Base-by-base conservation (phyloP, 2,888 invertebrate species). In the Erynnis tages region DNA sequence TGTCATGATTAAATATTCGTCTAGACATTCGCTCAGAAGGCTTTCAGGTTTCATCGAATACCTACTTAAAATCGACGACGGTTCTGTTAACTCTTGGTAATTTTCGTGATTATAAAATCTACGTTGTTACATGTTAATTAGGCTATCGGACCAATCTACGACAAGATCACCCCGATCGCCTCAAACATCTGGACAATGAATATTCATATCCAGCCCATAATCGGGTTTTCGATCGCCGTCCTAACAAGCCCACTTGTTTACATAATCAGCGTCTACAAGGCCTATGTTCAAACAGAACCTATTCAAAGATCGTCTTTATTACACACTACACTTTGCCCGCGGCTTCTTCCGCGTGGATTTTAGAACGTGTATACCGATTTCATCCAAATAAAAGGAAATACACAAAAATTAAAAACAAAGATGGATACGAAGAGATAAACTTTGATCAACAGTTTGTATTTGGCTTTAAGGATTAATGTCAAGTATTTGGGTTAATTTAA, bases 131-230 rank as follows among this genome's bases (percentile, higher is more conserved):
- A n/a, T n/a, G n/a, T n/a, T n/a, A n/a, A 37, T 37, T 17, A 17
- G 35, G 19, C 19, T 37, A 37, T 37, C 19, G 35, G 19, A n/a
- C n/a, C 47, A 47, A 16, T 45, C 14, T 16, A 29, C 52, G 32
- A 57, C 61, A 35, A 59, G 60, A 57, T 60, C 54, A 57, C 56
- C 49, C 58, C 13, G 13, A 25, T 17, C 13, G 16, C 14, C n/a
- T 5, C 62, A 55, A 71, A 68, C 75, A 77, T 71, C 73, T 73
- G 75, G 65, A 64, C 64, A 69, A 73, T 80, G 79, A 77, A 79
- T 79, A 79, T 79, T 79, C 76, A 79, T 73, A 66, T 55, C 37
- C 58, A 61, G 60, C 65, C 65, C 61, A 69, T 78, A 74, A 76
- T 72, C 73, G 71, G 62, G 71, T 68, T 69, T 55, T 63, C 64